Conservation (phyloP, 2,888 invertebrate species). For the Frankliniella fusca region DNA sequence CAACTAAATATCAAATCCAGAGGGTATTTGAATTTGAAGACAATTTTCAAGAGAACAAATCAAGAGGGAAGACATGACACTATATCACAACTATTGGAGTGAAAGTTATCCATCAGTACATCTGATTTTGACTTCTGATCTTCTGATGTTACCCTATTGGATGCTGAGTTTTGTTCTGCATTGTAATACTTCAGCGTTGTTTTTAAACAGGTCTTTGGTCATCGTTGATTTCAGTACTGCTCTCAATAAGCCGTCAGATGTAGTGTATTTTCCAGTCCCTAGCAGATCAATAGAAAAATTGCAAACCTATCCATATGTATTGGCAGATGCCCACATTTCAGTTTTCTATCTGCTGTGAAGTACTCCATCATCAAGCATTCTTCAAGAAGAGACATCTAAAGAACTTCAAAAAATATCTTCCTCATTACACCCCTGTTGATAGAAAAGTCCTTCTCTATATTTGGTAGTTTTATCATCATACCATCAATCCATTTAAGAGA, state of each 20-base stretch:
- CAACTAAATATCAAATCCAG: too few species aligned
- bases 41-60: too few species aligned
- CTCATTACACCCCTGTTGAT: neutral
- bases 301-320: neutral
- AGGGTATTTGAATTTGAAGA: too few species aligned
- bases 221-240: neutral
- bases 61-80: too few species aligned
- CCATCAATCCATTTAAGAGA: neutral
- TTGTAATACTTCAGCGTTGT: neutral
- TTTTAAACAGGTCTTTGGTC: neutral
- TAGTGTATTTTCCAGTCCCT: neutral
- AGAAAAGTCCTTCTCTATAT: neutral
- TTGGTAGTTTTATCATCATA: neutral
- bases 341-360: neutral
- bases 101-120: neutral
- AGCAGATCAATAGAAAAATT: neutral
- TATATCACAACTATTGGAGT: neutral
- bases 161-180: neutral
- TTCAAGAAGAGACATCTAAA: neutral
- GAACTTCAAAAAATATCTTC: neutral
- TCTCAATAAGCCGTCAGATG: neutral
- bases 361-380: neutral
- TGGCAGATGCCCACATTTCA: neutral
- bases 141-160: neutral
- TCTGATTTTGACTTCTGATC: neutral